These are phyloP conservation scores for Luperina nickerlii DNA, from an alignment of 2,888 invertebrate species.

Conservation along the genomic window DNA sequence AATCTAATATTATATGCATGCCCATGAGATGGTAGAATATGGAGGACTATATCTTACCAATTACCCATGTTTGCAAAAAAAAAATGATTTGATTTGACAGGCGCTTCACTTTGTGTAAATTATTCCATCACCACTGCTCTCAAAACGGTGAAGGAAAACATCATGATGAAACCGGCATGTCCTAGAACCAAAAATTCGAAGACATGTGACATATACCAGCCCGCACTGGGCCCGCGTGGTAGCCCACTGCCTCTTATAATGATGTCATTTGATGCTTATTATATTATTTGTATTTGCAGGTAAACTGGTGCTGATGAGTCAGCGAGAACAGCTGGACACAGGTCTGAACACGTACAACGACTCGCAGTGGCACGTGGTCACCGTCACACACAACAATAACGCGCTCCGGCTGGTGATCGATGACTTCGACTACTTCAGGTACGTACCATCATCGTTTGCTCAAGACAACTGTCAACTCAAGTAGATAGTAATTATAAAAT, in stretches of 20 bases:
- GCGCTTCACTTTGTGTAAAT: too few species aligned
- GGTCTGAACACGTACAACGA: conserved; percentile 93
- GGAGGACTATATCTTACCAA: too few species aligned
- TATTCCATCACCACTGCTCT: too few species aligned
- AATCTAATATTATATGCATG: too few species aligned
- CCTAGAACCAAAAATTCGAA: too few species aligned
- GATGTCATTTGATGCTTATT: neutral
- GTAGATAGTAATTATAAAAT: neutral
- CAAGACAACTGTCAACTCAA: neutral
- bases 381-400: conserved; percentile 93
- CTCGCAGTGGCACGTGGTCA: conserved; percentile 98
- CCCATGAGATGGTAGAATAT: too few species aligned
- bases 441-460: neutral
- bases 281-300: conserved; percentile 71
- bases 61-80: too few species aligned
- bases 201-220: too few species aligned
- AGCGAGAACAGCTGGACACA: conserved; percentile 92
- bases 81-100: too few species aligned
- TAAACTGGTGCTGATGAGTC: conserved; percentile 92
- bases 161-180: too few species aligned
- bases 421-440: conserved; percentile 93
- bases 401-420: conserved; percentile 95
- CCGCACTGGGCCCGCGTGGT: too few species aligned
- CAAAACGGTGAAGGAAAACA: too few species aligned
- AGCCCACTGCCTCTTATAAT: neutral